These are phyloP conservation scores for Seriola quinqueradiata DNA, from an alignment of 2,113 vertebrate genomes.

Conservation along the genomic window DNA sequence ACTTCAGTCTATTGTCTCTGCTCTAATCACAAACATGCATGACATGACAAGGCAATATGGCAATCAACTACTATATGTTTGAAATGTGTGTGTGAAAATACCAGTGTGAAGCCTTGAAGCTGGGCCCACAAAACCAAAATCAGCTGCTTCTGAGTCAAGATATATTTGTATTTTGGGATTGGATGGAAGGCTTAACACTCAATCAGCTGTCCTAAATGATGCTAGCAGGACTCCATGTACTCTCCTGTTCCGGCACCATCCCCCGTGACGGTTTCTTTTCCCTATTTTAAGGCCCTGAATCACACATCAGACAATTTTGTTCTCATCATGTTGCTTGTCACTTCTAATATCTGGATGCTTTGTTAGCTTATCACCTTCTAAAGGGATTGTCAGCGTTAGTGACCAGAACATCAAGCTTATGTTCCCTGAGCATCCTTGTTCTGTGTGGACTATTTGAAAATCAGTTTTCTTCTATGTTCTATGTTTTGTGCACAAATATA, in stretches of 20 bases:
- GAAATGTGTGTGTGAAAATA: not conserved
- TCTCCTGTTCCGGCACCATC: not conserved
- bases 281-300: constrained; percentile 39
- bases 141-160: not conserved
- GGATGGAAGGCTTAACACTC: constrained; percentile 1
- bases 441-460: not conserved
- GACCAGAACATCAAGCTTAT: constrained; percentile 2
- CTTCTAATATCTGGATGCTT: constrained; percentile 23
- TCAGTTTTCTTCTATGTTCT: not conserved
- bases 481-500: not conserved
- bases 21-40: too few relatives aligned
- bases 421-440: not conserved
- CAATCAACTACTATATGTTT: too few relatives aligned
- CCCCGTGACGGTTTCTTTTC: constrained; percentile 6
- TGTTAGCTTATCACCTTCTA: constrained; percentile 44
- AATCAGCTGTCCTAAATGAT: not conserved
- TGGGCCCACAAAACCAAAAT: not conserved
- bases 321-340: constrained; percentile 41
- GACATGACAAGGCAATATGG: too few relatives aligned
- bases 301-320: constrained; percentile 33
- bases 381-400: constrained; percentile 22
- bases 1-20: too few relatives aligned
- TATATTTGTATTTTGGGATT: constrained; percentile 5
- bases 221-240: constrained; percentile 14
- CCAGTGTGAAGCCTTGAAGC: not conserved